phyloP scores from a whole-genome alignment of 2,113 vertebrate genomes.

The Setophaga petechia region DNA sequence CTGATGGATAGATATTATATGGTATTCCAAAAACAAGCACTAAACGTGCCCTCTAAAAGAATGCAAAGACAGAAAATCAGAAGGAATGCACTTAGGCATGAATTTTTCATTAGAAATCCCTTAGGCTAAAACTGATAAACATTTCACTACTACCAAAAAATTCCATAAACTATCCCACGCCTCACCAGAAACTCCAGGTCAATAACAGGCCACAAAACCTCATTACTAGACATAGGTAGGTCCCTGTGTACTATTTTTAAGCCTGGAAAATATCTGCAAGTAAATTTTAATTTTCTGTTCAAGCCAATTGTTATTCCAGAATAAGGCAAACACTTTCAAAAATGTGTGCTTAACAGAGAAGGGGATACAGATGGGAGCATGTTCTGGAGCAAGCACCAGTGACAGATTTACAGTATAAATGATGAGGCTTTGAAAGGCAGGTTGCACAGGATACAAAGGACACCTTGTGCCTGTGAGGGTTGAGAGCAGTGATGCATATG shows the following conservation, averaged over 20 bases:
- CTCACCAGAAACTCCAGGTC: background rate
- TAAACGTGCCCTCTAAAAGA: background rate
- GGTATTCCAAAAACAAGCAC: background rate
- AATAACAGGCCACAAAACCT: background rate
- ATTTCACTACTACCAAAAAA: background rate
- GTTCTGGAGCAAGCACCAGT: background rate
- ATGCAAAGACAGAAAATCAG: background rate
- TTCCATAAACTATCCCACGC: background rate
- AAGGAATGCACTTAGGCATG: background rate
- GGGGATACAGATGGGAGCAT: background rate
- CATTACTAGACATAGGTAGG: background rate
- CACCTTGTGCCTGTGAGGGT: conserved; percentile 1
- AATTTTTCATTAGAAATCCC: background rate
- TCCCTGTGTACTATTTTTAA: background rate
- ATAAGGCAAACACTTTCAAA: background rate
- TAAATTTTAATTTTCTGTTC: background rate
- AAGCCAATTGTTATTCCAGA: background rate
- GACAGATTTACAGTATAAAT: conserved; percentile 13
- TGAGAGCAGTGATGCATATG: background rate
- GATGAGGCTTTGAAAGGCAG: conserved; percentile 1
- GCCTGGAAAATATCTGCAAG: background rate
- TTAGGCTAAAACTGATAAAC: background rate
- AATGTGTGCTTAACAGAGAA: background rate
- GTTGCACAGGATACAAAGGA: background rate
- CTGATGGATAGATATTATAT: background rate